Base-by-base conservation (phyloP, 1,140 invertebrate genomes). In the Drusus annulatus region DNA sequence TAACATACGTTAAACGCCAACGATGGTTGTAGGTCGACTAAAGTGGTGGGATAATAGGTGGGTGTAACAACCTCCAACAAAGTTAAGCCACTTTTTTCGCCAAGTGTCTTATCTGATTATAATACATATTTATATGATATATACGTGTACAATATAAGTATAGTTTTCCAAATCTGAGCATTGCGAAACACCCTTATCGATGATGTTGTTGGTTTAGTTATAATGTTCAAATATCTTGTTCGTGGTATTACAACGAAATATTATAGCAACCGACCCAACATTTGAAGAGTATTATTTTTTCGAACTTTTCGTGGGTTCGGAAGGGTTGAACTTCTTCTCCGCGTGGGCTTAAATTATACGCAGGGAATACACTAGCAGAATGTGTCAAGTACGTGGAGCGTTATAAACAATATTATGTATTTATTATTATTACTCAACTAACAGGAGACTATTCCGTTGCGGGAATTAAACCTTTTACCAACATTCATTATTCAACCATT, bases 331-430 rank as follows among this genome's bases (percentile, higher is more conserved):
- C 19, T 25, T 68, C 63, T 68, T 21, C 63, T 17, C 21, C n/a
- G 63, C 63, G 63, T 68, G 63, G 63, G 63, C 6, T 45, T 31
- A 36, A 68, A 68, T 36, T 17, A 21, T 68, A 68, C 36, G 63
- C 63, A 68, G 63, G 63, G 63, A 68, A 45, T 31, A 68, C 19
- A 16, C 25, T n/a, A 68, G 63, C 63, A 68, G 63, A 68, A 68
- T 36, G 63, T 68, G 63, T 68, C 31, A 68, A 68, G 63, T 68
- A 45, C 63, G 17, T 36, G 13, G 31, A 19, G n/a, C 31, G 17
- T 68, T 36, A 68, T 68, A 68, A 68, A 68, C 19, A 17, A 56
- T 17, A 21, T 56, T 56, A 56, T 17, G n/a, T 21, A 17, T 56
- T 17, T 17, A 56, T 56, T 17, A 17, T 56, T n/a, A 45, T 45